These are phyloP conservation scores for Hipposideros larvatus DNA, from an alignment of 2,797 vertebrate genomes.

Conservation along the genomic window DNA sequence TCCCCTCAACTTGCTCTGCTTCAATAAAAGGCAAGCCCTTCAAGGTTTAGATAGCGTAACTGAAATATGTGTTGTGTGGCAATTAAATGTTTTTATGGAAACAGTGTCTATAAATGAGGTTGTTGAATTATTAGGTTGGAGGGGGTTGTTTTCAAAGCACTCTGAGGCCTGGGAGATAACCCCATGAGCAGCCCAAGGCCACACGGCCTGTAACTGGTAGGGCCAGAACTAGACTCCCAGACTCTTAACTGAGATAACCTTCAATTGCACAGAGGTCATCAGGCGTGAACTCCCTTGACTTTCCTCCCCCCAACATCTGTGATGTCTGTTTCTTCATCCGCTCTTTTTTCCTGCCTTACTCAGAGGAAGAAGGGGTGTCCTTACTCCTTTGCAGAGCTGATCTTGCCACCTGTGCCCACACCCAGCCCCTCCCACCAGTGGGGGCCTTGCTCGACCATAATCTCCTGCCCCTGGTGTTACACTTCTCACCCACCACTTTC, in stretches of 20 bases:
- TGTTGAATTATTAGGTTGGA: not conserved
- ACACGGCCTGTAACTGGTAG: not conserved
- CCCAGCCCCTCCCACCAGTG: too few relatives aligned
- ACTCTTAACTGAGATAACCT: not conserved
- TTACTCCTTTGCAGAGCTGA: not conserved
- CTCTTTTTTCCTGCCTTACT: not conserved
- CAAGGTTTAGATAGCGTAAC: not conserved
- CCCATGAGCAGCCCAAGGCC: not conserved
- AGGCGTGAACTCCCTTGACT: not conserved
- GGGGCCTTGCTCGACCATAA: not conserved
- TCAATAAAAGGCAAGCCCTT: not conserved
- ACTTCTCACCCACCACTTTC: not conserved
- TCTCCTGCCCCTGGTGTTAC: not conserved
- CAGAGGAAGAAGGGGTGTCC: not conserved
- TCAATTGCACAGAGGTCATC: not conserved
- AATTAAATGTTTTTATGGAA: constrained; percentile 8
- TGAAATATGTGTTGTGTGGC: not conserved
- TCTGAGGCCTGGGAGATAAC: not conserved
- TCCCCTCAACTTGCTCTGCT: not conserved
- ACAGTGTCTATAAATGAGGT: not conserved
- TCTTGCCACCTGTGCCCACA: not conserved
- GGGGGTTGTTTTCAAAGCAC: not conserved
- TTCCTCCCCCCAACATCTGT: fast-evolving
- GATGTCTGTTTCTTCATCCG: not conserved
- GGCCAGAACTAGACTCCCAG: not conserved